Conservation (phyloP, 2,113 vertebrate genomes). For the Lonchura striata region DNA sequence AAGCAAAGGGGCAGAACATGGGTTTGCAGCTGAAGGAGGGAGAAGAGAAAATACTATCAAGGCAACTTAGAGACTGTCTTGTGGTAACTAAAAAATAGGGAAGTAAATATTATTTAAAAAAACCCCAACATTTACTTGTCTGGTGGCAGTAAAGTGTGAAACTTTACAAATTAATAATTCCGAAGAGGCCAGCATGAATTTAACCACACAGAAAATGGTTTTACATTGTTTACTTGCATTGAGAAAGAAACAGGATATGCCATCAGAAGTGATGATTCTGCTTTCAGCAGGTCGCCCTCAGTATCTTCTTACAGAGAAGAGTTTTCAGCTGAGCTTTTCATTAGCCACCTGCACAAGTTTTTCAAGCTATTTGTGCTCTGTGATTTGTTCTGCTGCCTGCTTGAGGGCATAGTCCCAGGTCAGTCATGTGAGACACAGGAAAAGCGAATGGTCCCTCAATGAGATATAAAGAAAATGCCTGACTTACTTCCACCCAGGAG, state of each 20-base stretch:
- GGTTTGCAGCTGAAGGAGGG: background rate
- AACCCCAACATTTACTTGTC: background rate
- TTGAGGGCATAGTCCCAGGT: background rate
- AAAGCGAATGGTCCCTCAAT: background rate
- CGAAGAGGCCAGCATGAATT: background rate
- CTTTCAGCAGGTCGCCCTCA: background rate
- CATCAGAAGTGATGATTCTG: background rate
- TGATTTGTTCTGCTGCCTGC: slow-evolving; percentile 17
- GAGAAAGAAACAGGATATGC: background rate
- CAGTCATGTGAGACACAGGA: background rate
- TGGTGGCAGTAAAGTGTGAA: background rate
- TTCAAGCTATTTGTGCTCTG: background rate
- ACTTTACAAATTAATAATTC: background rate
- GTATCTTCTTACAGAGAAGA: background rate
- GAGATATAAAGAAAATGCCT: background rate
- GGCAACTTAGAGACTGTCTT: background rate
- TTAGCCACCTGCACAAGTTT: background rate
- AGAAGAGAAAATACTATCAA: background rate
- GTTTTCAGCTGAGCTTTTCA: background rate
- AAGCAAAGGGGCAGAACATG: background rate
- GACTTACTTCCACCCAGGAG: background rate
- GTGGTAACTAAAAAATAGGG: background rate
- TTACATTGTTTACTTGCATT: background rate
- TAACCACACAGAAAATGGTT: background rate
- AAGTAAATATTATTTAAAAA: background rate